Base-by-base conservation (phyloP, 2,113 vertebrate genomes). In the Podilymbus podiceps region DNA sequence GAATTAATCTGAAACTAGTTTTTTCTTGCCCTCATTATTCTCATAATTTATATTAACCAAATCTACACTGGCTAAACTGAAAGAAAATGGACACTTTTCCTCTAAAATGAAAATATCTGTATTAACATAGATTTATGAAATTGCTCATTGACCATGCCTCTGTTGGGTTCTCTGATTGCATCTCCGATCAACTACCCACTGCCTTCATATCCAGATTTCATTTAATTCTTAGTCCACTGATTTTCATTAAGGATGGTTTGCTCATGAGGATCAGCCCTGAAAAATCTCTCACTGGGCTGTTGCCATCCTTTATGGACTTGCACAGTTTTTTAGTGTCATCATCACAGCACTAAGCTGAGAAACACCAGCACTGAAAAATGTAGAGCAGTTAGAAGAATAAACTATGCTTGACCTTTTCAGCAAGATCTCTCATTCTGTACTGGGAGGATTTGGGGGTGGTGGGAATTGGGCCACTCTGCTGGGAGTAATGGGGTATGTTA, bases 391-490 rank as follows among this genome's bases (percentile, higher is more conserved):
- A 76, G 69, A 84, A 78, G n/a, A 82, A 85, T 68, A 93, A 95
- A 82, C 81, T 94, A 7, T 77, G 50, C 42, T 88, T 91, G 71
- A 79, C 66, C 58, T 94, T 94, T 73, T 88, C 94, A 90, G 63
- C 75, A 88, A 76, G 72, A 71, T 55, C 8, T 3, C 24, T 79
- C n/a, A 6, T 56, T 85, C 66, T 85, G 11, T 82, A 31, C 4
- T 79, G 66, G 15, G 35, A 84, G 55, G 73, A 68, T 95, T 91
- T 77, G 64, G 64, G 44, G 27, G 47, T 46, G 72, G 40, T 66
- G 40, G 59, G 53, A 92, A 33, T 46, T 80, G 53, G 44, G 38
- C 78, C 33, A 31, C 25, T 56, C 59, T 73, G 12, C 53, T 72
- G 63, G 78, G 58, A 90, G 30, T 59, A 62, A 62, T 18, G 31